A percentile compares a stretch with the other conserved stretches of the same genome.
Evolutionary conservation across 2,888 invertebrate genomes (phyloP).

Genomic region (Cantharis lateralis): DNA sequence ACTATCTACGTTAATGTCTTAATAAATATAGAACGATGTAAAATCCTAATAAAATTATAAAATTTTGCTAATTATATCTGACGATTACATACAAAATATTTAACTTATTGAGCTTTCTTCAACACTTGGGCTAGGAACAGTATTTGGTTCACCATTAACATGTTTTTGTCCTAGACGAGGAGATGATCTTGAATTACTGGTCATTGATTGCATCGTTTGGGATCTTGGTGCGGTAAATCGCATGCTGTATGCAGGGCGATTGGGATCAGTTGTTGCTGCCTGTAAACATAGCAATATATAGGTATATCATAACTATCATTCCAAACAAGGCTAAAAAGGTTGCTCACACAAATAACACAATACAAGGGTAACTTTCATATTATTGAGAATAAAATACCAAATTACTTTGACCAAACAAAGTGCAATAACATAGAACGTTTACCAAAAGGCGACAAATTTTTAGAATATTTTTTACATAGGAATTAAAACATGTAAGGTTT

Average conservation of each 20-base stretch:
- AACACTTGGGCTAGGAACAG: constrained; percentile 44
- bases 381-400: background rate
- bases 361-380: background rate
- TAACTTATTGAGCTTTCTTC: constrained; percentile 50
- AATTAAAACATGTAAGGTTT: background rate
- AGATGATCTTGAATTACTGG: constrained; percentile 51
- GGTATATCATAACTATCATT: background rate
- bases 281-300: background rate
- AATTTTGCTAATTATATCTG: background rate
- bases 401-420: background rate
- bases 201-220: constrained; percentile 60
- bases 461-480: background rate
- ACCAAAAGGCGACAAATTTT: background rate
- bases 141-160: constrained; percentile 45
- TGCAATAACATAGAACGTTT: background rate
- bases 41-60: background rate
- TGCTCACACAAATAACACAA: background rate
- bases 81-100: constrained; percentile 12
- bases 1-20: background rate
- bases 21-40: background rate
- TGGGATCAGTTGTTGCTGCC: constrained; percentile 37
- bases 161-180: constrained; percentile 46
- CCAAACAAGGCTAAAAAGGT: background rate
- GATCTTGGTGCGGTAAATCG: constrained; percentile 57
- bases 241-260: constrained; percentile 57